Conservation (phyloP, 2,888 invertebrate species). For the Microchrysa polita region DNA sequence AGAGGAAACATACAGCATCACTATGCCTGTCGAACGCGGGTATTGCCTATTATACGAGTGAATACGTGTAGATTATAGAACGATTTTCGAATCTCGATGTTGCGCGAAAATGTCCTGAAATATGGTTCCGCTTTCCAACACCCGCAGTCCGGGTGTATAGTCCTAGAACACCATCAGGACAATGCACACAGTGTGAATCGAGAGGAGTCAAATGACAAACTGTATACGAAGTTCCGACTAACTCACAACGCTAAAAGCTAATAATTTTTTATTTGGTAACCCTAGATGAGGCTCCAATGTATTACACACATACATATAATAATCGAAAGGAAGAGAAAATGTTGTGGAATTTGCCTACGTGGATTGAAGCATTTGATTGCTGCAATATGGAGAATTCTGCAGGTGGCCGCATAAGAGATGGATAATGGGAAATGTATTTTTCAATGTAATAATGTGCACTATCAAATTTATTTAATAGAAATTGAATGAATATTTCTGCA, state of each 20-base stretch:
- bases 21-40: not conserved
- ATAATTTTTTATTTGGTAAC: too few species aligned
- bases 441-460: too few species aligned
- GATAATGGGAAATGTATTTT: too few species aligned
- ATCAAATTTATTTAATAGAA: too few species aligned
- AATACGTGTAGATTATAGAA: slow-evolving; percentile 38
- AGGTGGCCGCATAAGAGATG: too few species aligned
- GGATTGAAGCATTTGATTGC: too few species aligned
- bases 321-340: too few species aligned
- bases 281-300: too few species aligned
- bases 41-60: slow-evolving; percentile 29
- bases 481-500: too few species aligned
- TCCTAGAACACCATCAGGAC: not conserved
- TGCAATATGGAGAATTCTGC: too few species aligned
- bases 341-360: too few species aligned
- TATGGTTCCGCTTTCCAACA: slow-evolving; percentile 13
- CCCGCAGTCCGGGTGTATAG: not conserved
- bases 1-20: not conserved
- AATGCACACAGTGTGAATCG: not conserved
- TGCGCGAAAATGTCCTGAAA: slow-evolving; percentile 28
- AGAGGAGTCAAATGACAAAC: not conserved
- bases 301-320: too few species aligned
- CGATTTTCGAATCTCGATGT: slow-evolving; percentile 36
- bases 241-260: slow-evolving; percentile 51
- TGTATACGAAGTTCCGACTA: slow-evolving; percentile 16